Evolutionary conservation across 1,140 invertebrate species (phyloP).

Genomic region (Drosophila mojavensis): DNA sequence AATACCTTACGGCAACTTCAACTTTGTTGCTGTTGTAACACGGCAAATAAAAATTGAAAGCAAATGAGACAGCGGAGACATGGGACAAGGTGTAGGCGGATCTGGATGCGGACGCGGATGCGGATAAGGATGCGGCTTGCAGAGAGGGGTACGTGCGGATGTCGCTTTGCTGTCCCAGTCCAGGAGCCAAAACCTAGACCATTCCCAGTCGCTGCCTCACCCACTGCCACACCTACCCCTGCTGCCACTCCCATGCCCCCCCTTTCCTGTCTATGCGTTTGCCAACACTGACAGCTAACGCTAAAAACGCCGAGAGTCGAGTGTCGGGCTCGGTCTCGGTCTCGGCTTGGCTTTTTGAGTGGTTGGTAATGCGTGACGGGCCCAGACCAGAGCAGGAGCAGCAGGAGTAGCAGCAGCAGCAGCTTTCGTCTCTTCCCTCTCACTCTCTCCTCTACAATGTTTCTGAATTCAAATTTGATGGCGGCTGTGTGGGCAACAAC

Average conservation of each 20-base stretch:
- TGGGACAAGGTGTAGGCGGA: constrained; percentile 49
- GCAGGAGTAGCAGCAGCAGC: constrained; percentile 32
- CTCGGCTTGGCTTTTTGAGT: constrained; percentile 43
- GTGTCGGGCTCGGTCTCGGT: constrained; percentile 15
- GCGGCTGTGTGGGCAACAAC: constrained; percentile 60
- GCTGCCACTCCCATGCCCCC: neutral
- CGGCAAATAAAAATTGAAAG: constrained; percentile 81
- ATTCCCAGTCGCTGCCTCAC: neutral
- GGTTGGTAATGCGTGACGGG: constrained; percentile 76
- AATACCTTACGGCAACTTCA: constrained; percentile 74
- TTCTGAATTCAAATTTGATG: constrained; percentile 78
- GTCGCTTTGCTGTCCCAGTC: constrained; percentile 50
- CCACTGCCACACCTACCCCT: neutral
- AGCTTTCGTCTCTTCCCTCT: neutral
- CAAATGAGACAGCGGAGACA: constrained; percentile 78
- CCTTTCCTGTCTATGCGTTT: constrained; percentile 1
- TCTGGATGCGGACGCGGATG: constrained; percentile 29
- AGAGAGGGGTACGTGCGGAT: constrained; percentile 35
- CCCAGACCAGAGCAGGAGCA: constrained; percentile 26
- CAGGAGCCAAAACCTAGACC: constrained; percentile 42
- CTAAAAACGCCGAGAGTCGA: constrained; percentile 72
- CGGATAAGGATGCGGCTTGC: neutral
- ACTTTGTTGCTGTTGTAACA: constrained; percentile 74
- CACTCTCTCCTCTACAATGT: constrained; percentile 14
- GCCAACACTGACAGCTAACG: constrained; percentile 65